phyloP scores from a whole-genome alignment of 2,797 vertebrate species.

The Aeoliscus strigatus region DNA sequence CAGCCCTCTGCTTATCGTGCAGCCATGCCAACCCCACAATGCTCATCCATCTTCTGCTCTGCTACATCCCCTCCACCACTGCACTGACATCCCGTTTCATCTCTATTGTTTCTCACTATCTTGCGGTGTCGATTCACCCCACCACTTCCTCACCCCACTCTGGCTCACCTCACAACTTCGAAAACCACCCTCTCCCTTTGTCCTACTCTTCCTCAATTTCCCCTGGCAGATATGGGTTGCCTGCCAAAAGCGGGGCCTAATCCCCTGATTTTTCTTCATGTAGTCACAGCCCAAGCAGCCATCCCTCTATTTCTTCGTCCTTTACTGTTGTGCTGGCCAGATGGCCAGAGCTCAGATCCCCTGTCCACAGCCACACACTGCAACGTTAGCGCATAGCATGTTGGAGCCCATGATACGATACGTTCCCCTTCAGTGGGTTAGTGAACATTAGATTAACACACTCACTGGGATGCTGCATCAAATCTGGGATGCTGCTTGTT shows the following conservation, averaged over 20 bases:
- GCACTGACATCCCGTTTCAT: conserved; percentile 42
- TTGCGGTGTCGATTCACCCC: conserved; percentile 27
- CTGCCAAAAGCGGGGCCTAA: conserved; percentile 57
- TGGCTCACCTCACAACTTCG: conserved; percentile 18
- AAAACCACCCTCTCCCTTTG: conserved; percentile 19
- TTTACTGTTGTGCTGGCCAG: conserved; percentile 47
- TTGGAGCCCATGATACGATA: conserved; percentile 35
- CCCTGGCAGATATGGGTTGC: conserved; percentile 39
- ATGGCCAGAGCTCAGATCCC: conserved; percentile 45
- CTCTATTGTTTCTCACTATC: conserved; percentile 47
- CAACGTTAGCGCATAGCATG: conserved; percentile 43
- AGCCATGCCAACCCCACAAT: conserved; percentile 60
- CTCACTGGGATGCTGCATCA: conserved; percentile 28
- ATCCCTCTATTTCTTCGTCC: conserved; percentile 41
- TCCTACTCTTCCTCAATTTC: conserved; percentile 38
- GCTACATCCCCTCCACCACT: conserved; percentile 16
- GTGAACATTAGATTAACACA: conserved; percentile 58
- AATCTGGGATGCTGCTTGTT: conserved; percentile 1
- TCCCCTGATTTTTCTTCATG: conserved; percentile 58
- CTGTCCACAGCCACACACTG: conserved; percentile 42
- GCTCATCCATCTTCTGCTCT: conserved; percentile 53
- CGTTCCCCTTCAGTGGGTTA: conserved; percentile 37
- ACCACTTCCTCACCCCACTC: conserved; percentile 16
- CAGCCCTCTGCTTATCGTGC: conserved; percentile 66
- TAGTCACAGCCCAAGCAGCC: conserved; percentile 41